Evolutionary conservation across 2,888 invertebrate species (phyloP), one percentile per base, ranked within the genome.

Genomic region (Eurytoma californica): DNA sequence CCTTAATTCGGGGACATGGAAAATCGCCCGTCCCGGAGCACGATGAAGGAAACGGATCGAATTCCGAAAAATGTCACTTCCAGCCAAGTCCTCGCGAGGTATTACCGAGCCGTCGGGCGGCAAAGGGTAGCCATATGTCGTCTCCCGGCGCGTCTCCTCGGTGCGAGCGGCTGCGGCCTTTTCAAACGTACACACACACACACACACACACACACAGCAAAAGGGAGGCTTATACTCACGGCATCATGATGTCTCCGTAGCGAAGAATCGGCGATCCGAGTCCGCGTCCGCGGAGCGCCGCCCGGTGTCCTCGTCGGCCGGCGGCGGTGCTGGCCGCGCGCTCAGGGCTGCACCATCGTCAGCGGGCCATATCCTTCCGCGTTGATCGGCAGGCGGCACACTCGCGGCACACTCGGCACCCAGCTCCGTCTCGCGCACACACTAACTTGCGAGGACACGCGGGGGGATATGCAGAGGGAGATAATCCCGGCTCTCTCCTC

Each of bases 371-470:
- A 12, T 14, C 49, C 49, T 49, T 49, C 49, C 14, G 2, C 49
- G 12, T 0, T 3, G 49, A 14, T n/a, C 53, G 0, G 30, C 30
- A 30, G 16, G 51, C 51, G 14, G 14, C 51, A 5, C 53, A 53
- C 14, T 53, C 53, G n/a, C 53, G n/a, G 53, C 39, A 39, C 39
- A 9, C 39, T 9, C 39, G 39, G 39, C 39, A 39, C 39, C 39
- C 39, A 9, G 9, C 39, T 39, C 9, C 9, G 39, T 18, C 12
- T 9, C 18, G 20, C 57, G 20, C 18, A 58, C 30, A 60, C 61
- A 30, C 30, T 61, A 39, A 9, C n/a, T n/a, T 14, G 24, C 61
- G 30, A 28, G 39, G 61, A 28, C 61, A 61, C 61, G 61, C 61
- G 24, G 14, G 16, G 30, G 61, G n/a, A n/a, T n/a, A n/a, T n/a